Evolutionary conservation across 2,797 vertebrate species (phyloP).

Genomic region (Schizopygopsis malacanthus): DNA sequence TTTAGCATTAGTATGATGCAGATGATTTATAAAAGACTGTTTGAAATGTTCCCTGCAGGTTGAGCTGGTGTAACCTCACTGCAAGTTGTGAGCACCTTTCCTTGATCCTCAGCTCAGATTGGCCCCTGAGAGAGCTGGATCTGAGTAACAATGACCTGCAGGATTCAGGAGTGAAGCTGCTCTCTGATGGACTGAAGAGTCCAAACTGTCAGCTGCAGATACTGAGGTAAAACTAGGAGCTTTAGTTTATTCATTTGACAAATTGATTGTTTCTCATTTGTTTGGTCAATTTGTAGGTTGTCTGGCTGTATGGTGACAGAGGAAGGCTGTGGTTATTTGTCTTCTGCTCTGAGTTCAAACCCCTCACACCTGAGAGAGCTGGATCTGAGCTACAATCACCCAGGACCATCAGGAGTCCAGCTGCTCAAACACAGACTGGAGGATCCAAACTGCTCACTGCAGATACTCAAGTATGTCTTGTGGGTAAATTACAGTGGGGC

Average conservation of each 20-base stretch:
- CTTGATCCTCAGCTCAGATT: slow-evolving; percentile 6
- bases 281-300: slow-evolving; percentile 28
- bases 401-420: slow-evolving; percentile 32
- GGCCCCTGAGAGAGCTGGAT: slow-evolving; percentile 37
- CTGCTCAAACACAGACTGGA: slow-evolving; percentile 6
- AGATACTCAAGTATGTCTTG: slow-evolving; percentile 28
- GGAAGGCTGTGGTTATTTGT: background rate
- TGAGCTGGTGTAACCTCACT: slow-evolving; percentile 40
- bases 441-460: background rate
- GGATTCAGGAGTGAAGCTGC: slow-evolving; percentile 30
- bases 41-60: background rate
- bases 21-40: background rate
- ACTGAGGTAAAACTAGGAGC: slow-evolving; percentile 30
- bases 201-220: slow-evolving; percentile 14
- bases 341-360: slow-evolving; percentile 46
- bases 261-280: background rate
- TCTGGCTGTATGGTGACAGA: slow-evolving; percentile 52
- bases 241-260: background rate
- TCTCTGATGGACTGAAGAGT: slow-evolving; percentile 34
- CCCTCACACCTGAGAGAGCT: slow-evolving; percentile 49
- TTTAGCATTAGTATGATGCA: background rate
- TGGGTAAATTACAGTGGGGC: background rate
- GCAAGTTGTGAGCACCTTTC: slow-evolving; percentile 21
- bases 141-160: slow-evolving; percentile 31
- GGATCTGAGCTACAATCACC: slow-evolving; percentile 56